phyloP scores from a whole-genome alignment of 2,113 vertebrate genomes.

The Pachypanchax playfairii region DNA sequence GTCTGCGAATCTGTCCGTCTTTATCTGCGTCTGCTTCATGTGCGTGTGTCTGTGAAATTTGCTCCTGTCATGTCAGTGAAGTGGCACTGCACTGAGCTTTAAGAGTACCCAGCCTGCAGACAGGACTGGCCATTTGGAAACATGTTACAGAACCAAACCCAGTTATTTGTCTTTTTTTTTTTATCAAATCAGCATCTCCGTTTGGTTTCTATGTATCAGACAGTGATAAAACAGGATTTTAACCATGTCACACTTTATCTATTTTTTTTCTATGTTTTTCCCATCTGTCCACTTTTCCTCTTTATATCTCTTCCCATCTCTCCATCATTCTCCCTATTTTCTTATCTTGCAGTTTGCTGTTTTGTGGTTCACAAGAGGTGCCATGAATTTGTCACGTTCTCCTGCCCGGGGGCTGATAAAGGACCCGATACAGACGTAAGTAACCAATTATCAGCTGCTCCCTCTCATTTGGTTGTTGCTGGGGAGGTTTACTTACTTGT shows the following conservation, averaged over 20 bases:
- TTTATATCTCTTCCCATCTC: slow-evolving; percentile 45
- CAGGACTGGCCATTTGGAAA: slow-evolving; percentile 58
- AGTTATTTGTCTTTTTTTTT: slow-evolving; percentile 18
- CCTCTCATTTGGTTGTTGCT: slow-evolving; percentile 13
- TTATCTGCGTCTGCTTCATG: background rate
- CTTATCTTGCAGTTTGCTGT: slow-evolving; percentile 88
- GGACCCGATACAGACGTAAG: slow-evolving; percentile 97
- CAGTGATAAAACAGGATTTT: slow-evolving; percentile 30
- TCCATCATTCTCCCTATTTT: slow-evolving; percentile 25
- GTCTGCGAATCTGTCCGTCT: slow-evolving; percentile 14
- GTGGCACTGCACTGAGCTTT: slow-evolving; percentile 48
- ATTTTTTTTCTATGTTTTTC: slow-evolving; percentile 11
- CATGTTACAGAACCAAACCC: slow-evolving; percentile 38
- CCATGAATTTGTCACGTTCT: slow-evolving; percentile 98
- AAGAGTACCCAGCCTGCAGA: slow-evolving; percentile 57
- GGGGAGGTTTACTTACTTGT: slow-evolving; percentile 22
- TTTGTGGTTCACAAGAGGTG: slow-evolving; percentile 99
- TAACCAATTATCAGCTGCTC: slow-evolving; percentile 67
- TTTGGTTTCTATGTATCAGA: slow-evolving; percentile 33
- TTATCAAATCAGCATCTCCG: slow-evolving; percentile 19
- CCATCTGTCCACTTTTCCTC: slow-evolving; percentile 10
- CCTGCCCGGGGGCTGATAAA: slow-evolving; percentile 95
- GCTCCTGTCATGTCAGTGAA: slow-evolving; percentile 44
- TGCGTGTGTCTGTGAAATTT: slow-evolving; percentile 12
- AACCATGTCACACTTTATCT: slow-evolving; percentile 23